These are phyloP conservation scores for Cerastoderma edule DNA, from an alignment of 2,888 invertebrate genomes.

Conservation along the genomic window DNA sequence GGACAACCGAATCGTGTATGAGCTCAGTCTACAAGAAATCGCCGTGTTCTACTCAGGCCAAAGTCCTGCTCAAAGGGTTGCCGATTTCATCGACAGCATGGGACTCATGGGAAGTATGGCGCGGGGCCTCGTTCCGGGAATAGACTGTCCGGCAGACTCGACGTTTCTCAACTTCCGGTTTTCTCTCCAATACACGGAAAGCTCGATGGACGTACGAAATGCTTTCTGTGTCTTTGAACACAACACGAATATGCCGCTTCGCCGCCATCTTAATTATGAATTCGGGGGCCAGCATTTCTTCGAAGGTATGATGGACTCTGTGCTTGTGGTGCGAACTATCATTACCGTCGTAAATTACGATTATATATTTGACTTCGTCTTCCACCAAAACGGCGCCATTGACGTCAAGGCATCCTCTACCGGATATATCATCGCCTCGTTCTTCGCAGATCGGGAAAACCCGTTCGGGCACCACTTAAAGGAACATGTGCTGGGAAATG, in stretches of 20 bases:
- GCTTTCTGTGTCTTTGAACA: constrained; percentile 75
- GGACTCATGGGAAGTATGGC: constrained; percentile 63
- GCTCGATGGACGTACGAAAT: constrained; percentile 35
- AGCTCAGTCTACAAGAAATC: constrained; percentile 75
- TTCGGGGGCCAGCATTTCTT: constrained; percentile 56
- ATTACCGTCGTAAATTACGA: constrained; percentile 76
- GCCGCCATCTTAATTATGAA: constrained; percentile 65
- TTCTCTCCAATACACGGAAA: constrained; percentile 32
- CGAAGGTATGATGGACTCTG: constrained; percentile 72
- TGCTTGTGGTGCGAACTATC: constrained; percentile 71
- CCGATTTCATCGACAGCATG: constrained; percentile 70
- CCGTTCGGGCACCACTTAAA: constrained; percentile 68
- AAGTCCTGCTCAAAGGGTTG: constrained; percentile 57
- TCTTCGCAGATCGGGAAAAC: constrained; percentile 47
- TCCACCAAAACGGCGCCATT: constrained; percentile 76
- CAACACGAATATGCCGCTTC: constrained; percentile 71
- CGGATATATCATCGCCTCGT: constrained; percentile 72
- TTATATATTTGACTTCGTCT: constrained; percentile 77
- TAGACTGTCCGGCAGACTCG: constrained; percentile 76
- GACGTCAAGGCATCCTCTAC: constrained; percentile 71
- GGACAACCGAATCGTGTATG: constrained; percentile 75
- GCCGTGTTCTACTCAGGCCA: constrained; percentile 72
- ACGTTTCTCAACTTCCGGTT: constrained; percentile 54
- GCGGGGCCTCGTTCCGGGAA: constrained; percentile 70
- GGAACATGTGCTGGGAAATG: constrained; percentile 66